Conservation (phyloP, 2,113 vertebrate genomes). For the Triplophysa tibetana region DNA sequence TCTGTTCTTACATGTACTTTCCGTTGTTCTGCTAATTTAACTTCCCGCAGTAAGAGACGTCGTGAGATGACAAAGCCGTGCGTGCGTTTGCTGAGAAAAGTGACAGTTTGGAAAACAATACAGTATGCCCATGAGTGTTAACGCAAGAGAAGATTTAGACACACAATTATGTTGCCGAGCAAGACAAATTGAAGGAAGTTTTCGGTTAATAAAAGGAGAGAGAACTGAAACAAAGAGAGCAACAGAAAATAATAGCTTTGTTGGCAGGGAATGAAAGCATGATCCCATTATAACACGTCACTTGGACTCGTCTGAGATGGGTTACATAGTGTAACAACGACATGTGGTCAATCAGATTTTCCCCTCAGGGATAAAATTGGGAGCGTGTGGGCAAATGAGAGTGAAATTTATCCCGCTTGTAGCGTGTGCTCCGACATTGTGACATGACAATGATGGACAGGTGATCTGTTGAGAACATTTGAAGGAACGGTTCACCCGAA, state of each 20-base stretch:
- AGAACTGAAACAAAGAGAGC: not conserved
- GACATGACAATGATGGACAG: not conserved
- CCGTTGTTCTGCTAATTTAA: not conserved
- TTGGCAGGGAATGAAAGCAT: not conserved
- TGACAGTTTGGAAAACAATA: slow-evolving; percentile 26
- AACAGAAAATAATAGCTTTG: not conserved
- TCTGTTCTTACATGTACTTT: not conserved
- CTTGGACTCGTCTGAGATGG: not conserved
- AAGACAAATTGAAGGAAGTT: slow-evolving; percentile 10
- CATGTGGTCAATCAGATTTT: slow-evolving; percentile 21
- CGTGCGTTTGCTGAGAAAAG: slow-evolving; percentile 15
- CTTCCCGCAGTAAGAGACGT: not conserved
- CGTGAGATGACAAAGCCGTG: not conserved
- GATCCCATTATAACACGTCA: not conserved
- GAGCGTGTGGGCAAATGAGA: not conserved
- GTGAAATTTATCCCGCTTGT: not conserved
- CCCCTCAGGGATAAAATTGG: not conserved
- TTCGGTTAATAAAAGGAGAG: not conserved
- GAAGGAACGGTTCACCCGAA: too few relatives aligned
- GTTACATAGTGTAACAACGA: slow-evolving; percentile 12
- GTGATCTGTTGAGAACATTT: not conserved
- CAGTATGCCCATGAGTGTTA: slow-evolving; percentile 11
- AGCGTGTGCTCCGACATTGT: not conserved
- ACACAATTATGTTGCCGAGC: slow-evolving; percentile 12
- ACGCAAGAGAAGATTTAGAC: slow-evolving; percentile 21